Conservation (phyloP, 2,113 vertebrate species). For the Rhinogobius similis region DNA sequence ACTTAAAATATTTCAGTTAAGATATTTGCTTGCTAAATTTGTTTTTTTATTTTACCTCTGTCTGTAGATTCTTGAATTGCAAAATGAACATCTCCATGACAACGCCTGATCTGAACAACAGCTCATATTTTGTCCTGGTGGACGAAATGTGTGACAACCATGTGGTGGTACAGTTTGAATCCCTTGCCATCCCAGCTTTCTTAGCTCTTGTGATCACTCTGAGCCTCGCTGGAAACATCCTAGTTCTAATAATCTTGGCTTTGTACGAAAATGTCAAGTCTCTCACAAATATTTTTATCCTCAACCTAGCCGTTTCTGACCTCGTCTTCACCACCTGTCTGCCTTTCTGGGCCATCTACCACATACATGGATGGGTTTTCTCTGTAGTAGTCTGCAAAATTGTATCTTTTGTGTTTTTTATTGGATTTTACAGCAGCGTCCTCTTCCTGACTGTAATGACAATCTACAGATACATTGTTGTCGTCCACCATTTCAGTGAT, state of each 20-base stretch:
- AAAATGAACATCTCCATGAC: slow-evolving; percentile 23
- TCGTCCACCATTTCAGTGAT: slow-evolving; percentile 80
- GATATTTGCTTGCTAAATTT: background rate
- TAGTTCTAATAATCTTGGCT: slow-evolving; percentile 84
- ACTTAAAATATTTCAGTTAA: too few relatives aligned
- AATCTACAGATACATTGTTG: slow-evolving; percentile 81
- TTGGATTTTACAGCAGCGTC: slow-evolving; percentile 87
- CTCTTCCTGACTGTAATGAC: slow-evolving; percentile 88
- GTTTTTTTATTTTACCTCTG: background rate
- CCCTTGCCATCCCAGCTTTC: slow-evolving; percentile 69
- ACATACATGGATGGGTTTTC: slow-evolving; percentile 81
- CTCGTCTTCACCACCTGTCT: slow-evolving; percentile 84
- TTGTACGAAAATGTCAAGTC: slow-evolving; percentile 85
- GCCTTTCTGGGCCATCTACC: slow-evolving; percentile 82
- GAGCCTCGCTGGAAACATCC: slow-evolving; percentile 84
- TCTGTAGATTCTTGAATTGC: slow-evolving; percentile 11
- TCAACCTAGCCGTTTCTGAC: slow-evolving; percentile 89
- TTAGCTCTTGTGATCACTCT: slow-evolving; percentile 80
- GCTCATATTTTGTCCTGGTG: accelerated
- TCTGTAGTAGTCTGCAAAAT: slow-evolving; percentile 81
- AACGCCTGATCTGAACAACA: background rate
- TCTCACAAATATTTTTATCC: slow-evolving; percentile 88
- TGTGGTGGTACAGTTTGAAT: slow-evolving; percentile 52
- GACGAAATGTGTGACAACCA: slow-evolving; percentile 76
- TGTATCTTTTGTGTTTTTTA: slow-evolving; percentile 81